Evolutionary conservation across 2,888 invertebrate species (phyloP).

Genomic region (Nebria salina): DNA sequence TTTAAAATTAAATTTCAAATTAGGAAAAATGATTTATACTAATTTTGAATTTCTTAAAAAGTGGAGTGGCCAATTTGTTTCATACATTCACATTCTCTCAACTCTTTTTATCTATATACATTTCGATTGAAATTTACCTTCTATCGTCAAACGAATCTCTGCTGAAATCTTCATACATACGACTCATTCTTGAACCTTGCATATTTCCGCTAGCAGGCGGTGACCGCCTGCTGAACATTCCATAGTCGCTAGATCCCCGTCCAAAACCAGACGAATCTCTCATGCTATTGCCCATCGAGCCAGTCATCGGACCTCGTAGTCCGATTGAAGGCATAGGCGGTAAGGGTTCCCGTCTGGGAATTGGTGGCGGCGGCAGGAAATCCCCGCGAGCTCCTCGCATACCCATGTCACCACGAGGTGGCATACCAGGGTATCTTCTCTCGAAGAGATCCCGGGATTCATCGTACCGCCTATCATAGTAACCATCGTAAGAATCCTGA

Average conservation of each 20-base stretch:
- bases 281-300: slow-evolving; percentile 72
- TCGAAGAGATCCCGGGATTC: slow-evolving; percentile 83
- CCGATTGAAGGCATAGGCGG: slow-evolving; percentile 73
- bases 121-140: slow-evolving; percentile 67
- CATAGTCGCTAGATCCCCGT: slow-evolving; percentile 71
- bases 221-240: slow-evolving; percentile 85
- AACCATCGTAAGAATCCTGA: slow-evolving; percentile 79
- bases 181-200: slow-evolving; percentile 62
- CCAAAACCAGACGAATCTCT: slow-evolving; percentile 69
- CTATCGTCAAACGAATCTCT: slow-evolving; percentile 89
- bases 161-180: slow-evolving; percentile 89
- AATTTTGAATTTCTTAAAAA: no score
- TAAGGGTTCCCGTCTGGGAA: slow-evolving; percentile 77
- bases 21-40: no score
- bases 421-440: slow-evolving; percentile 75
- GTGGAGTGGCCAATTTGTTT: no score
- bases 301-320: slow-evolving; percentile 68
- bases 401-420: slow-evolving; percentile 63
- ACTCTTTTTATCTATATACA: not conserved
- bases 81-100: no score
- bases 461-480: slow-evolving; percentile 84
- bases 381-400: slow-evolving; percentile 68
- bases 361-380: slow-evolving; percentile 78
- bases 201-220: slow-evolving; percentile 67
- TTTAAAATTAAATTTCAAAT: no score